Evolutionary conservation across 2,888 invertebrate genomes (phyloP), one percentile per base, ranked within the genome.

Genomic region (Zele albiditarsus): DNA sequence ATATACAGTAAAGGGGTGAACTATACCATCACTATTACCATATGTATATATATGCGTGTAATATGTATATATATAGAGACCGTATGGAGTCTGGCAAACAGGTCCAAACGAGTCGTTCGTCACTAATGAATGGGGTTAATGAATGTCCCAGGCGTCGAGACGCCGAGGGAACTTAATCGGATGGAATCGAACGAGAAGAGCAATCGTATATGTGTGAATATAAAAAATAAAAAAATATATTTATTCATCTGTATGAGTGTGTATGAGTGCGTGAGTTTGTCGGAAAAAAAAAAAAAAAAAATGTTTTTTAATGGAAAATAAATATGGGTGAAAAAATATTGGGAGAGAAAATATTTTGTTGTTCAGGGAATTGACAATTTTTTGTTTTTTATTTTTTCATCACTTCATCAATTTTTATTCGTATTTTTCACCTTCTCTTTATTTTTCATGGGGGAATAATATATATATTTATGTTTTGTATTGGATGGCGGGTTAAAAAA

Each of bases 111-210:
- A 67, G 67, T 46, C 78, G 75, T 77, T 74, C 78, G 80, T 82
- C 80, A 77, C 76, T 79, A 79, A 80, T 81, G 81, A 84, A 84
- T 83, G 80, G 82, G 80, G 82, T 83, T 85, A 85, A 83, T 82
- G 81, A 84, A 82, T 81, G 79, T 80, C 78, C 76, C 80, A 80
- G 68, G 78, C 69, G 67, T 10, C 49, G 65, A 71, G 33, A 69
- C 33, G 60, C 66, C 63, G 53, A 70, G 70, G 28, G 70, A 75
- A 79, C 75, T 78, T 79, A 81, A 81, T 80, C 75, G 77, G 78
- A 74, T 76, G 76, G 76, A 77, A 77, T 79, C 75, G 75, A 78
- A 77, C 71, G 70, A 58, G 70, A 62, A 73, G 20, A 67, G 28
- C 23, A 67, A 27, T 28, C n/a, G 16, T 62, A 27, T 46, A n/a